These are phyloP conservation scores for Volucella inflata DNA, from an alignment of 2,888 invertebrate species.

Conservation along the genomic window DNA sequence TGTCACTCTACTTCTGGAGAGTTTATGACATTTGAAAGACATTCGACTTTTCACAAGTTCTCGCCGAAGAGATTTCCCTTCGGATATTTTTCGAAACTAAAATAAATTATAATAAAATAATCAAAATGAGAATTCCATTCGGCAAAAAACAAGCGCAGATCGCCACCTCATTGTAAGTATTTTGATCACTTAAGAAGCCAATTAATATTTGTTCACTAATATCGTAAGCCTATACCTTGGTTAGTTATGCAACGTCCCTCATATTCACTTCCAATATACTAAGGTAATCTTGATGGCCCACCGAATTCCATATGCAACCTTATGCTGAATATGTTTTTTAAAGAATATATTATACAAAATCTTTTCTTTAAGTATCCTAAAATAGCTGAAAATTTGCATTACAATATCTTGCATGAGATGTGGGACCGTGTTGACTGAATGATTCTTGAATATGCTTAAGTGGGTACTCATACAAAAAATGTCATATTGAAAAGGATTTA, in stretches of 20 bases:
- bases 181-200: conserved; percentile 47
- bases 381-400: too few species aligned
- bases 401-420: too few species aligned
- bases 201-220: conserved; percentile 51
- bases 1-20: not conserved
- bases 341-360: not conserved
- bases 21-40: too few species aligned
- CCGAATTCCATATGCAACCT: not conserved
- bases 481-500: not conserved
- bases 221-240: conserved; percentile 59
- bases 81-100: not conserved
- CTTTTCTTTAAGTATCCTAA: too few species aligned
- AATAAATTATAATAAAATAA: conserved; percentile 2
- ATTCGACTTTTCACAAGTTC: not conserved
- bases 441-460: too few species aligned
- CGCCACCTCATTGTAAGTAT: conserved; percentile 84
- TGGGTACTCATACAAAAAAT: too few species aligned
- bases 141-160: conserved; percentile 87
- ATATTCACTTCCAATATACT: too few species aligned
- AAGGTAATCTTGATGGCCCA: not conserved
- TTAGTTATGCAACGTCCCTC: conserved; percentile 23
- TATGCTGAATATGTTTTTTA: not conserved
- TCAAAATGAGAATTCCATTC: conserved; percentile 83
- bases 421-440: too few species aligned
- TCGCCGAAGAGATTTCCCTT: conserved; percentile 15